phyloP scores from a whole-genome alignment of 2,888 invertebrate species.

The Drosophila ustulata region DNA sequence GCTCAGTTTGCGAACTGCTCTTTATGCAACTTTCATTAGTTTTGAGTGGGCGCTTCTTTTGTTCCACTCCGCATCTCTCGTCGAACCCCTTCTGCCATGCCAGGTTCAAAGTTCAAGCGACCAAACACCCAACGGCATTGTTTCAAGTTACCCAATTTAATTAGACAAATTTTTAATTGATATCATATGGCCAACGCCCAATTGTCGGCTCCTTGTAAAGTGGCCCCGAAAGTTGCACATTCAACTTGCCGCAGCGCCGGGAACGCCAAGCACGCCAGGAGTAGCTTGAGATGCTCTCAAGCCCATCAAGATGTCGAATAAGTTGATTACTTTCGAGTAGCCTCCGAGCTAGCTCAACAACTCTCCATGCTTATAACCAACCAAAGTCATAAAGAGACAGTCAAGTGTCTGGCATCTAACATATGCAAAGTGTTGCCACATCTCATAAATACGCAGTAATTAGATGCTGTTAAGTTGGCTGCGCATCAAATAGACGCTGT shows the following conservation, averaged over 20 bases:
- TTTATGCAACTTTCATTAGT: constrained; percentile 66
- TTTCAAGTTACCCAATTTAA: constrained; percentile 79
- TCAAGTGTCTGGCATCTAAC: constrained; percentile 8
- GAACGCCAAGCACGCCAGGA: constrained; percentile 24
- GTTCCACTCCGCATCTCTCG: constrained; percentile 6
- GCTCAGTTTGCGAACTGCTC: constrained; percentile 44
- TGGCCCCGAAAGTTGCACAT: constrained; percentile 52
- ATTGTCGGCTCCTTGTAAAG: constrained; percentile 48
- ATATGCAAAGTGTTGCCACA: not conserved
- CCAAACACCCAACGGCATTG: constrained; percentile 64
- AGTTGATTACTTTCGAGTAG: constrained; percentile 20
- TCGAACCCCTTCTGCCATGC: not conserved
- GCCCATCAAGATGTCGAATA: constrained; percentile 9
- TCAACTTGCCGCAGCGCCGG: constrained; percentile 48
- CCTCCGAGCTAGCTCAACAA: constrained; percentile 1
- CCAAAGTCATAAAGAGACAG: not conserved
- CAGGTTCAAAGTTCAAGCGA: constrained; percentile 68
- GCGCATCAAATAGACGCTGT: not conserved
- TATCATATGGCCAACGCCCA: constrained; percentile 75
- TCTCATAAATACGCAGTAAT: constrained; percentile 1
- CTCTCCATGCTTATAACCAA: not conserved
- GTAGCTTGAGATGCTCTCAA: constrained; percentile 12
- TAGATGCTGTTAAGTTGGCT: constrained; percentile 4
- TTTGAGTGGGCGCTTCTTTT: constrained; percentile 63
- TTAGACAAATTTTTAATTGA: constrained; percentile 81